Conservation (phyloP, 2,888 invertebrate species). For the Lasioglossum leucozonium region DNA sequence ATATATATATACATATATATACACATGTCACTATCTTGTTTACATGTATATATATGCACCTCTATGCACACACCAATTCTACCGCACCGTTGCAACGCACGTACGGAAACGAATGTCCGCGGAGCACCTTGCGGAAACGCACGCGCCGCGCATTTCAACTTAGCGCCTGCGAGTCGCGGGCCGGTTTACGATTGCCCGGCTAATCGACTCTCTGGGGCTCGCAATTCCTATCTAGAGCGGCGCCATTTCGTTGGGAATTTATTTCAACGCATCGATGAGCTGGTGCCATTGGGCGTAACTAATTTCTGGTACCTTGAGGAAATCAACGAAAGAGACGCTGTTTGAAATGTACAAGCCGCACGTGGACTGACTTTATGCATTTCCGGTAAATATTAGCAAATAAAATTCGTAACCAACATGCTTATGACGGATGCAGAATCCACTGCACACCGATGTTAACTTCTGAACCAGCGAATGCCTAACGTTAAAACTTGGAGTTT, state of each 20-base stretch:
- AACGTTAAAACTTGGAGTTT: too few relatives aligned
- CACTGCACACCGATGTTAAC: too few relatives aligned
- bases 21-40: too few relatives aligned
- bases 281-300: too few relatives aligned
- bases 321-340: not conserved
- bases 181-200: slow-evolving; percentile 54
- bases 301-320: not conserved
- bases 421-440: too few relatives aligned
- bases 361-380: too few relatives aligned
- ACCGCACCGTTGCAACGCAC: slow-evolving; percentile 34
- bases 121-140: slow-evolving; percentile 58
- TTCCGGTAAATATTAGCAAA: too few relatives aligned
- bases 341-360: too few relatives aligned
- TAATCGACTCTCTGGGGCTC: not conserved
- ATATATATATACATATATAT: too few relatives aligned
- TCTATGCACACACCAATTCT: not conserved
- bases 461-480: too few relatives aligned
- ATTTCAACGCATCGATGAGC: not conserved
- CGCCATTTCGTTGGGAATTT: not conserved
- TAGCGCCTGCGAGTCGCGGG: slow-evolving; percentile 38
- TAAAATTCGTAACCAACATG: too few relatives aligned
- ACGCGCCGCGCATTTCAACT: slow-evolving; percentile 58
- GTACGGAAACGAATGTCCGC: slow-evolving; percentile 48
- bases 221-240: not conserved
- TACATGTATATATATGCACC: not conserved